Conservation (phyloP, 2,113 vertebrate species). For the Acinonyx jubatus region DNA sequence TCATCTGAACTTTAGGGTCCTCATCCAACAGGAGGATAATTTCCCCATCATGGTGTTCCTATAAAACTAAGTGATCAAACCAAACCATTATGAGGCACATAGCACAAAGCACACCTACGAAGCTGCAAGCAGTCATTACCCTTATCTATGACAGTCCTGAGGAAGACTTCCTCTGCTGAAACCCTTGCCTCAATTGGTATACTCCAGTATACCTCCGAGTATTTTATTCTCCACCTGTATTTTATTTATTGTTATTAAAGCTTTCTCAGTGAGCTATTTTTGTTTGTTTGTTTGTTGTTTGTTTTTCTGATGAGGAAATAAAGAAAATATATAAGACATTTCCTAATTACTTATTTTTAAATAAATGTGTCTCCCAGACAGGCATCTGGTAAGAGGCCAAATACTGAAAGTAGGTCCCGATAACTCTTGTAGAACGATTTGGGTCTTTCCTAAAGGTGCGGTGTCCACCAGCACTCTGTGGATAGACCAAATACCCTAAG, state of each 20-base stretch:
- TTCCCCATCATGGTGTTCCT: neutral
- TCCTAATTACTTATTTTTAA: neutral
- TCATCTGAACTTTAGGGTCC: neutral
- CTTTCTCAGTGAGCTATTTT: neutral
- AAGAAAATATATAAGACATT: neutral
- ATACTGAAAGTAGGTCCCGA: neutral
- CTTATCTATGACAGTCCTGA: no score
- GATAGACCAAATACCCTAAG: neutral
- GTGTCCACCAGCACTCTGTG: neutral
- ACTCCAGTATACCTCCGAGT: neutral
- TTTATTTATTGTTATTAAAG: neutral
- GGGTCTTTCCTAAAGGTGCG: neutral
- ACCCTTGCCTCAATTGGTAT: neutral
- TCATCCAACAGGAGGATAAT: neutral
- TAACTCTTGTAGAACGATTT: neutral
- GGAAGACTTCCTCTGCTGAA: neutral
- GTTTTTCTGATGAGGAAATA: neutral
- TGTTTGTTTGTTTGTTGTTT: neutral
- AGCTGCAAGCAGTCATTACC: no score
- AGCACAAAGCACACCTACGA: neutral
- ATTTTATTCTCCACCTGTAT: neutral
- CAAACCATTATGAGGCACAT: neutral
- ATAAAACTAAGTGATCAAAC: neutral
- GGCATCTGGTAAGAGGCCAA: neutral
- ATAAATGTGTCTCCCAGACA: neutral